Evolutionary conservation across 2,888 invertebrate genomes (phyloP), one percentile per base, ranked within the genome.

Genomic region (Sepioteuthis lessoniana): DNA sequence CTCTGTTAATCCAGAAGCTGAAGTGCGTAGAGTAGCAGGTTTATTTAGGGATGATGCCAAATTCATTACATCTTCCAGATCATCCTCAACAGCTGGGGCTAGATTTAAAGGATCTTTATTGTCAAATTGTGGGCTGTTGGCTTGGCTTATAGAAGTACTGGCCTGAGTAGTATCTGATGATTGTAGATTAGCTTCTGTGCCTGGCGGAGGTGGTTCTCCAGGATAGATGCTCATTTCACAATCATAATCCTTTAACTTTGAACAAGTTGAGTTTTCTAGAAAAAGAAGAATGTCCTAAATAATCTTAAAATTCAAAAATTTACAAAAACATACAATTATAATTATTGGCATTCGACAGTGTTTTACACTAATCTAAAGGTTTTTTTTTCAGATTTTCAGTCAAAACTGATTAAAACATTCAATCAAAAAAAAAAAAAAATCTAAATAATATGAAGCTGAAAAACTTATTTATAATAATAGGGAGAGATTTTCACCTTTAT

Each of bases 191-290:
- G 95, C 94, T 38, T 95, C 95, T 19, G 95, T 95, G 10, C 95
- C 95, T 13, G 95, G 95, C 31, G 95, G 95, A 0, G 95, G 95
- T 60, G 95, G 95, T 93, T 95, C 95, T 42, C 95, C 95, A 7
- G 95, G 95, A 38, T 94, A 94, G 2, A 95, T 94, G 0, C 94
- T 35, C 42, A 93, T 31, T 90, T 92, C 92, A 92, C 46, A 92
- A 7, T 42, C 92, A 37, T 55, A 92, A 42, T 93, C 76, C 35
- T 94, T 93, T 21, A 38, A 55, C 31, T 55, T 93, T 31, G 92
- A 91, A 47, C 31, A n/a, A n/a, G n/a, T n/a, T 76, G 76, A 76
- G n/a, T 19, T 76, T 35, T 35, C 76, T 76, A 19, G 7, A 35
- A 76, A 31, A 31, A 76, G 31, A 76, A 76, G 25, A 31, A 28